phyloP scores from a whole-genome alignment of 2,797 vertebrate species.

The Chromobotia macracanthus region DNA sequence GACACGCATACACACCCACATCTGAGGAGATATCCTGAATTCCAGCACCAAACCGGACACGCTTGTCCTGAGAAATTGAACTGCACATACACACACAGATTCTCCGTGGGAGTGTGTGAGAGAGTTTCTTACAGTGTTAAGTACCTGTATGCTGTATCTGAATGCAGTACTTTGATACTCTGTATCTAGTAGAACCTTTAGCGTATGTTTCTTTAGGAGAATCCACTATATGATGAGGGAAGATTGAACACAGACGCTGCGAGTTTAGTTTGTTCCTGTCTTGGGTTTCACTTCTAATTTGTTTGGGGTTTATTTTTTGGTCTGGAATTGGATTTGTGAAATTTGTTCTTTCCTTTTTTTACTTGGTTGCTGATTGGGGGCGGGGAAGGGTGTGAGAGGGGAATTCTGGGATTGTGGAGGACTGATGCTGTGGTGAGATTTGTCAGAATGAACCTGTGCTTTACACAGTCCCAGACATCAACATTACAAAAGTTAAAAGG shows the following conservation, averaged over 20 bases:
- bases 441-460: slow-evolving; percentile 67
- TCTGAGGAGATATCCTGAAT: slow-evolving; percentile 52
- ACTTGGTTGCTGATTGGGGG: slow-evolving; percentile 64
- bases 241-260: slow-evolving; percentile 76
- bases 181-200: slow-evolving; percentile 81
- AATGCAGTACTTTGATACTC: slow-evolving; percentile 81
- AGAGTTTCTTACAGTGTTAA: slow-evolving; percentile 75
- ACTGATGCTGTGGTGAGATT: slow-evolving; percentile 55
- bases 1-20: slow-evolving; percentile 39
- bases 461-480: slow-evolving; percentile 74
- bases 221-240: slow-evolving; percentile 78
- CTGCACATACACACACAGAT: slow-evolving; percentile 39
- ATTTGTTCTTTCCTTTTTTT: slow-evolving; percentile 69
- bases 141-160: slow-evolving; percentile 78
- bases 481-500: slow-evolving; percentile 72
- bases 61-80: slow-evolving; percentile 62
- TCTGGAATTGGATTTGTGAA: slow-evolving; percentile 62
- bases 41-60: slow-evolving; percentile 57
- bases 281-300: slow-evolving; percentile 35
- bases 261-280: slow-evolving; percentile 68
- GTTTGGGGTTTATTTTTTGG: slow-evolving; percentile 66
- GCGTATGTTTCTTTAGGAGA: slow-evolving; percentile 76
- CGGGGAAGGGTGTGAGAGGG: slow-evolving; percentile 45
- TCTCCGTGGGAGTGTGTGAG: slow-evolving; percentile 38
- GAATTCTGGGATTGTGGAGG: slow-evolving; percentile 59